Conservation (phyloP, 2,797 vertebrate genomes). For the Melanogrammus aeglefinus region DNA sequence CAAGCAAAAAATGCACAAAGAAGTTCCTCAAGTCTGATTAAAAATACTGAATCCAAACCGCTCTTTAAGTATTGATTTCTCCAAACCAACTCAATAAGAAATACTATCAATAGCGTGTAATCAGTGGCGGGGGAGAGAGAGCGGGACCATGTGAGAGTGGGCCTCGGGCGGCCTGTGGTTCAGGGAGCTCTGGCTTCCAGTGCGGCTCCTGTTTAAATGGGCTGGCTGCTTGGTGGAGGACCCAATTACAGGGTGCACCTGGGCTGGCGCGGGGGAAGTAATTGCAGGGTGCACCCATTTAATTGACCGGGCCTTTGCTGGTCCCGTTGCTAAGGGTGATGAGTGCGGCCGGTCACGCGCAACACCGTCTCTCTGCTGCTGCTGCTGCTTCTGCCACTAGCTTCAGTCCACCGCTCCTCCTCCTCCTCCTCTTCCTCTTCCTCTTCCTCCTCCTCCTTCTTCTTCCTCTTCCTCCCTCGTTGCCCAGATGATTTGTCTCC, state of each 20-base stretch:
- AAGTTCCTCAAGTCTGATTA: neutral
- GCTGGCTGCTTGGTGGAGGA: slow-evolving; percentile 64
- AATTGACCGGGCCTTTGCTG: slow-evolving; percentile 48
- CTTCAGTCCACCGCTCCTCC: slow-evolving; percentile 42
- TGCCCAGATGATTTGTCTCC: neutral
- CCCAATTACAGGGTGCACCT: slow-evolving; percentile 73
- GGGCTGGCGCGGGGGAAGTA: slow-evolving; percentile 58
- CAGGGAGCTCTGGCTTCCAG: slow-evolving; percentile 58
- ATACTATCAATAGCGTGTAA: neutral
- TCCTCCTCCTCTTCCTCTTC: neutral
- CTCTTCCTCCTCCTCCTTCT: slow-evolving; percentile 12
- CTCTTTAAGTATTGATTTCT: neutral
- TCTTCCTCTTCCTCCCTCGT: neutral
- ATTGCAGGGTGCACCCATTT: slow-evolving; percentile 67
- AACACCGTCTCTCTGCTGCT: slow-evolving; percentile 42
- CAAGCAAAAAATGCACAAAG: too few species aligned
- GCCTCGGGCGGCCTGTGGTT: slow-evolving; percentile 71
- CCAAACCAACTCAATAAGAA: neutral
- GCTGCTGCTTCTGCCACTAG: slow-evolving; percentile 35
- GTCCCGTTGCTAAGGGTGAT: slow-evolving; percentile 50
- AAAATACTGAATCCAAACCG: neutral
- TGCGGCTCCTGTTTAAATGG: slow-evolving; percentile 60
- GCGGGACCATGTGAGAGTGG: slow-evolving; percentile 51
- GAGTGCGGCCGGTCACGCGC: slow-evolving; percentile 38
- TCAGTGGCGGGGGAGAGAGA: neutral